Conservation (phyloP, 2,797 vertebrate genomes). For the Hoplostethus mediterraneus region DNA sequence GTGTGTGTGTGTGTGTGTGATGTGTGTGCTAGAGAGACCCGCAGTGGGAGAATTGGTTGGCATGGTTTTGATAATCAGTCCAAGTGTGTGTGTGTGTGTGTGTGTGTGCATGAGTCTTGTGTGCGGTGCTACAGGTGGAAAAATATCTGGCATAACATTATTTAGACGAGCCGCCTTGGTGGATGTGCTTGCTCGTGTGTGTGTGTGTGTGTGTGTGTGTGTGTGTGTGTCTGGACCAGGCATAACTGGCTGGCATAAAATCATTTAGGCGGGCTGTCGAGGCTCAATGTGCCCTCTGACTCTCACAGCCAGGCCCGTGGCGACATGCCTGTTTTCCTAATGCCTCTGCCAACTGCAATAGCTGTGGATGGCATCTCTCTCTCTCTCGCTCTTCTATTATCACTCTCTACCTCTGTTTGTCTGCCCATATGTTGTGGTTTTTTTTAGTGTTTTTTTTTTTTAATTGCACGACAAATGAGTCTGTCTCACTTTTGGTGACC, state of each 20-base stretch:
- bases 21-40: slow-evolving; percentile 34
- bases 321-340: slow-evolving; percentile 34
- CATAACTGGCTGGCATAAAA: slow-evolving; percentile 54
- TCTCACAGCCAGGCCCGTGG: slow-evolving; percentile 44
- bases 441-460: too few relatives aligned
- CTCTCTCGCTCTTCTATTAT: neutral
- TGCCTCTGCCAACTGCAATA: slow-evolving; percentile 42
- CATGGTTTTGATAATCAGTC: slow-evolving; percentile 55
- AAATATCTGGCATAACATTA: slow-evolving; percentile 57
- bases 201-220: slow-evolving; percentile 8
- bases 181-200: slow-evolving; percentile 8
- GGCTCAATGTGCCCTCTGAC: slow-evolving; percentile 52
- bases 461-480: too few relatives aligned
- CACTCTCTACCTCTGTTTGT: neutral
- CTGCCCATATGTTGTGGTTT: too few relatives aligned
- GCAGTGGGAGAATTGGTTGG: slow-evolving; percentile 45
- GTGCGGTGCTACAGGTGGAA: slow-evolving; percentile 24
- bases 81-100: slow-evolving; percentile 18
- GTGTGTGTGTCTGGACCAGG: slow-evolving; percentile 29
- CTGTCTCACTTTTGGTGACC: neutral
- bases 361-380: slow-evolving; percentile 32
- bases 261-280: slow-evolving; percentile 54
- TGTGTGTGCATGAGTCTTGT: neutral
- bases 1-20: slow-evolving; percentile 16
- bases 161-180: slow-evolving; percentile 49